Evolutionary conservation across 2,797 vertebrate genomes (phyloP).

Genomic region (Coendou prehensilis): DNA sequence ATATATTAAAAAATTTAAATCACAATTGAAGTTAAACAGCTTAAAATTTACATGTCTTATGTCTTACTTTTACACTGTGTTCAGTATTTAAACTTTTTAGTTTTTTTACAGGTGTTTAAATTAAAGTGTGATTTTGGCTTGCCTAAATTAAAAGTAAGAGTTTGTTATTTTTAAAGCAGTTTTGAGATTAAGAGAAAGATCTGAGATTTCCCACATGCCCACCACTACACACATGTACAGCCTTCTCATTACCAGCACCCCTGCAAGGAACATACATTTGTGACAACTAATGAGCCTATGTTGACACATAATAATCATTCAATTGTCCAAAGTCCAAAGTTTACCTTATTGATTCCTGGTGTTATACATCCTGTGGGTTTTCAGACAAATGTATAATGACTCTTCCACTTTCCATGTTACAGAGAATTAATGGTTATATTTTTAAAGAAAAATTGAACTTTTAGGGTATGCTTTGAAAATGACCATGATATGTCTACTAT

Average conservation of each 20-base stretch:
- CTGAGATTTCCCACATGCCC: too few relatives aligned
- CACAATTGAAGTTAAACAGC: background rate
- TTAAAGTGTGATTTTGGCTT: background rate
- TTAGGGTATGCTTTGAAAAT: constrained; percentile 8
- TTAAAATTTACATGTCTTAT: background rate
- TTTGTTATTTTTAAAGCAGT: background rate
- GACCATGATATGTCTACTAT: background rate
- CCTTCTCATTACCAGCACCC: too few relatives aligned
- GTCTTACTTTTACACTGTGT: background rate
- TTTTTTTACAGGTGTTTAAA: background rate
- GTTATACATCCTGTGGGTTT: background rate
- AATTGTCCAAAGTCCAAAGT: background rate
- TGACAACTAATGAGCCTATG: too few relatives aligned
- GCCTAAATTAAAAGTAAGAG: background rate
- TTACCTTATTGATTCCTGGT: background rate
- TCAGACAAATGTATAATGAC: background rate
- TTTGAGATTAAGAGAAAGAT: background rate
- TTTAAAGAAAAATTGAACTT: constrained; percentile 1
- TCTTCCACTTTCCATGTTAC: background rate
- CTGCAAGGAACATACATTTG: background rate
- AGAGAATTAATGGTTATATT: background rate
- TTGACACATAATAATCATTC: background rate
- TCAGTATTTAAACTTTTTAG: background rate
- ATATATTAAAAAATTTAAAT: constrained; percentile 47
- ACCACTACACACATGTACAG: too few relatives aligned